phyloP scores from a whole-genome alignment of 2,797 vertebrate genomes.

The Macropus fuliginosus region DNA sequence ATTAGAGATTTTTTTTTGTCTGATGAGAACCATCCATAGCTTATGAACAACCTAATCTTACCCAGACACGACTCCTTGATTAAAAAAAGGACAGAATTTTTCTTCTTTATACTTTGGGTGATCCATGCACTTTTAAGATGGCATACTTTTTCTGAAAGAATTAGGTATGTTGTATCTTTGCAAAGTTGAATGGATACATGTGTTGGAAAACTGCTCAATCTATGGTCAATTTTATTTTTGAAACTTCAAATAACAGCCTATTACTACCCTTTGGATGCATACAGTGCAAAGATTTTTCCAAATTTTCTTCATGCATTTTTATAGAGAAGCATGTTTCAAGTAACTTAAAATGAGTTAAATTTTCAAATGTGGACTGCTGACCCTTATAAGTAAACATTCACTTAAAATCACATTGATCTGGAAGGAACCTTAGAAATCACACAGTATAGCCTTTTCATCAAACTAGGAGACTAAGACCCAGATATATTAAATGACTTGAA shows the following conservation, averaged over 20 bases:
- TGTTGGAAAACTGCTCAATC: background rate
- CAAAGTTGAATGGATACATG: background rate
- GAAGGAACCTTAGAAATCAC: background rate
- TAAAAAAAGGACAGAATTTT: background rate
- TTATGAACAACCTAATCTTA: background rate
- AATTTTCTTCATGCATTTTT: background rate
- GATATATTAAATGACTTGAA: background rate
- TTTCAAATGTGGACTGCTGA: background rate
- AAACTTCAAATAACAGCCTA: background rate
- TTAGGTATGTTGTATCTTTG: background rate
- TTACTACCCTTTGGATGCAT: background rate
- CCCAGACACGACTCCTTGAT: background rate
- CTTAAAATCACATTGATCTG: background rate
- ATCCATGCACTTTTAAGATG: too few relatives aligned
- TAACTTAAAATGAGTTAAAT: background rate
- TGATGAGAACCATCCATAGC: background rate
- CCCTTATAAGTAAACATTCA: background rate
- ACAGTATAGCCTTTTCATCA: background rate
- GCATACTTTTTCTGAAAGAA: too few relatives aligned
- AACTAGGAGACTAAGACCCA: background rate
- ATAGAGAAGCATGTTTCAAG: background rate
- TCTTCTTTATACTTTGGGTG: background rate
- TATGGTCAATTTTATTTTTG: background rate
- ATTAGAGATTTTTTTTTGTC: background rate
- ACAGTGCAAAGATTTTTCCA: background rate